Percentiles rank a stretch among this genome's conserved stretches.
Evolutionary conservation across 2,113 vertebrate species (phyloP).

Genomic region (Crotalus helleri): DNA sequence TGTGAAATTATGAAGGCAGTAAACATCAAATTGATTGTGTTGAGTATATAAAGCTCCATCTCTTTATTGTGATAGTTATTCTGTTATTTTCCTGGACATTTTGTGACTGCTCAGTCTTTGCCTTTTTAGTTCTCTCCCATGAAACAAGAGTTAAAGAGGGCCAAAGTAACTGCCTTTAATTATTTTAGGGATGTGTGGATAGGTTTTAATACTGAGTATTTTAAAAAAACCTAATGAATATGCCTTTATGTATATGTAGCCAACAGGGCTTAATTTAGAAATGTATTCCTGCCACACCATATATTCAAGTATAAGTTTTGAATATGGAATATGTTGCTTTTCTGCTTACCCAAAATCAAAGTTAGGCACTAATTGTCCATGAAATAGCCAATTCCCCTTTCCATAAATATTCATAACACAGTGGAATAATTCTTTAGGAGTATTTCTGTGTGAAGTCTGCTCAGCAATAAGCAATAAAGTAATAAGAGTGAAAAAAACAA

Average conservation of each 20-base stretch:
- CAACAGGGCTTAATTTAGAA: not conserved
- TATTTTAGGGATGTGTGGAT: not conserved
- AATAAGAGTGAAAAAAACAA: not conserved
- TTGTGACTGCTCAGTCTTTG: not conserved
- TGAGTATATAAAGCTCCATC: no score
- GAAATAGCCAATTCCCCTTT: not conserved
- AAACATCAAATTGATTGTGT: no score
- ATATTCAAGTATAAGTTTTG: not conserved
- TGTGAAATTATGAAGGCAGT: no score
- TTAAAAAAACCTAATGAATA: not conserved
- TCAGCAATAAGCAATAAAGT: not conserved
- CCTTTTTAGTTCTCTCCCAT: not conserved
- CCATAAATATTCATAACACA: slow-evolving; percentile 12
- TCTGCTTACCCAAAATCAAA: slow-evolving; percentile 11
- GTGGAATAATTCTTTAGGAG: not conserved
- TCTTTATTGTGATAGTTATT: not conserved
- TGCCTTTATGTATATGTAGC: not conserved
- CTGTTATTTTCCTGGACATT: not conserved
- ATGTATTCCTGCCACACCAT: not conserved
- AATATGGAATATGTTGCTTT: not conserved
- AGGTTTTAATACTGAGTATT: not conserved
- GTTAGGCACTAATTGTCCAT: slow-evolving; percentile 3
- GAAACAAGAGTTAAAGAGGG: not conserved
- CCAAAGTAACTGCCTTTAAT: not conserved
- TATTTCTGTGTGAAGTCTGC: not conserved